Evolutionary conservation across 92 coral and sea anemone species (phyloP).

Genomic region (Heteractis magnifica): DNA sequence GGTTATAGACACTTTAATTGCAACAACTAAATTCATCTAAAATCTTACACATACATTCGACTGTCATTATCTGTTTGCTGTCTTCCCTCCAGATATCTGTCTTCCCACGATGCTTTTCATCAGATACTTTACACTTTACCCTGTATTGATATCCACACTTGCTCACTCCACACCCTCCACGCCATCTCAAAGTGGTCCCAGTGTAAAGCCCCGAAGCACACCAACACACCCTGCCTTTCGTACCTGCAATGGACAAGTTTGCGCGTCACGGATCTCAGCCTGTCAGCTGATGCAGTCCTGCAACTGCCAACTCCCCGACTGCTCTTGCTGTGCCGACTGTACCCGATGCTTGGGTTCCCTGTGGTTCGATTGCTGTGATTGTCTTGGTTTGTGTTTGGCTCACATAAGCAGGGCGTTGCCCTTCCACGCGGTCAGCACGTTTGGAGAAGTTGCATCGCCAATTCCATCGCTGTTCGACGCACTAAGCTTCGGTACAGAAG

Average conservation of each 20-base stretch:
- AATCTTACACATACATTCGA: too few species aligned
- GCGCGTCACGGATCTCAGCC: slow-evolving; percentile 59
- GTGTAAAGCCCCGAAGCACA: neutral
- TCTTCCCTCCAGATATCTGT: neutral
- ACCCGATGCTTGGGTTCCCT: slow-evolving; percentile 56
- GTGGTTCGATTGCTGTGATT: slow-evolving; percentile 71
- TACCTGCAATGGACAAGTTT: slow-evolving; percentile 41
- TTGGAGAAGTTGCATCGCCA: slow-evolving; percentile 50
- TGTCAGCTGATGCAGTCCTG: slow-evolving; percentile 57
- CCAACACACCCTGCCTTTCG: slow-evolving; percentile 33
- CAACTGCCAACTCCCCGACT: slow-evolving; percentile 30
- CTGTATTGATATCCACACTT: neutral
- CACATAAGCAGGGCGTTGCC: slow-evolving; percentile 21
- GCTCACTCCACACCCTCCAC: neutral
- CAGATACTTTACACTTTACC: neutral
- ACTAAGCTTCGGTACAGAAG: slow-evolving; percentile 45
- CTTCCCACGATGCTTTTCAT: neutral
- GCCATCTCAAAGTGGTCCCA: neutral
- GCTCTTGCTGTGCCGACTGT: slow-evolving; percentile 63
- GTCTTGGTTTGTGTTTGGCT: slow-evolving; percentile 58
- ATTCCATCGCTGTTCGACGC: slow-evolving; percentile 72
- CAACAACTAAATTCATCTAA: too few species aligned
- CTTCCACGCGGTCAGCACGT: slow-evolving; percentile 34
- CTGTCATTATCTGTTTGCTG: neutral
- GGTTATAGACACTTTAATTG: too few species aligned